Conservation (phyloP, 2,888 invertebrate species). For the Andrena hattorfiana region DNA sequence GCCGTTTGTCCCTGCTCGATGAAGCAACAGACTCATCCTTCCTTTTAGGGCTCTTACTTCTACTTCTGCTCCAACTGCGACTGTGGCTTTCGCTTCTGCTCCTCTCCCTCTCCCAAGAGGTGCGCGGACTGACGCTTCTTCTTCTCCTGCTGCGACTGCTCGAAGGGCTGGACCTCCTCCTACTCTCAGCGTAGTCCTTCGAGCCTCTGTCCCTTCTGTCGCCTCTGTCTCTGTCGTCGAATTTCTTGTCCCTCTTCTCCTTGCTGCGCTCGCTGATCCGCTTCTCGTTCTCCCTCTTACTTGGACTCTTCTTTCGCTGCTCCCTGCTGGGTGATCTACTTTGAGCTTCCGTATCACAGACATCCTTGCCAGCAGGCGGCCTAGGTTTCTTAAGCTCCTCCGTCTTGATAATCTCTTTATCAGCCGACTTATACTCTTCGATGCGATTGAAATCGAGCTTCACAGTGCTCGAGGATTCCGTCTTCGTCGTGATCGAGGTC, state of each 20-base stretch:
- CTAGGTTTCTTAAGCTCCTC: slow-evolving; percentile 45
- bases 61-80: slow-evolving; percentile 80
- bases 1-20: slow-evolving; percentile 54
- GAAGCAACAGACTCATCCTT: slow-evolving; percentile 69
- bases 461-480: slow-evolving; percentile 34
- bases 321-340: slow-evolving; percentile 72
- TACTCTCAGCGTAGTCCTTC: slow-evolving; percentile 67
- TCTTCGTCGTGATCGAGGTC: slow-evolving; percentile 23
- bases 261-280: slow-evolving; percentile 72
- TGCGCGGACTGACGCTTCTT: slow-evolving; percentile 72
- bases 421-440: slow-evolving; percentile 41
- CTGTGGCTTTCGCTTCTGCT: slow-evolving; percentile 77
- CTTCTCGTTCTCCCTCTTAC: slow-evolving; percentile 72
- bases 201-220: slow-evolving; percentile 57
- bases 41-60: slow-evolving; percentile 79
- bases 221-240: slow-evolving; percentile 64
- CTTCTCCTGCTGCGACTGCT: slow-evolving; percentile 63
- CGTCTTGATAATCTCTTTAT: slow-evolving; percentile 27
- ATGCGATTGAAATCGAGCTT: slow-evolving; percentile 37
- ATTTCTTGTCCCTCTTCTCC: slow-evolving; percentile 68
- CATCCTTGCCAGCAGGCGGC: slow-evolving; percentile 38
- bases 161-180: slow-evolving; percentile 73
- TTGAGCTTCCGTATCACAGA: slow-evolving; percentile 51
- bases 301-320: slow-evolving; percentile 73
- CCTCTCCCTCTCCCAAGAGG: slow-evolving; percentile 76